Base-by-base conservation (phyloP, 2,797 vertebrate genomes). In the Coregonus ussuriensis region DNA sequence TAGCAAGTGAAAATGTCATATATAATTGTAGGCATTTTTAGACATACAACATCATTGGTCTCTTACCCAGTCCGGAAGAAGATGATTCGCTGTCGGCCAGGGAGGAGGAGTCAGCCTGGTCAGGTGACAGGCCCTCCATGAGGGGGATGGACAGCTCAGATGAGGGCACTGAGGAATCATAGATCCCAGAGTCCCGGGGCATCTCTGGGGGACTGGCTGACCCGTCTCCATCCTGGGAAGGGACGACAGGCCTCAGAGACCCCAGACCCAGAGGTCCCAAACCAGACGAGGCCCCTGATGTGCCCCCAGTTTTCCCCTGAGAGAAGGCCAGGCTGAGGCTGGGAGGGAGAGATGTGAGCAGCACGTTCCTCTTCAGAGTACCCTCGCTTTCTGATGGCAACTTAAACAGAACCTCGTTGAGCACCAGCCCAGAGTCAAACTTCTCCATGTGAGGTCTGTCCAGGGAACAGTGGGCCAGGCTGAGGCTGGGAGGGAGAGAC, bases 171-270 rank as follows among this genome's bases (percentile, higher is more conserved):
- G 98, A 99, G 0, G 97, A 98, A 85, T 99, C 98, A 0, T 99
- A 99, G 89, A 99, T 99, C 78, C 98, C 98, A 0, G 98, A 99
- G 93, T 99, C 98, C 47, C 97, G 94, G 13, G 97, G 97, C 93
- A 95, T 93, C 79, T 97, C 96, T 0, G 93, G 92, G 14, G 94
- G 91, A 75, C 93, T 88, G n/a, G 89, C 83, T 0, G 87, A 84
- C 75, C 93, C 95, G 9, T 94, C 93, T 11, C 56, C 56, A 59
- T 91, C 92, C 73, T 80, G 87, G 81, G 86, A 86, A 18, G n/a
- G 9, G 15, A 52, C 15, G 59, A 29, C 84, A 82, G 7, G 88
- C 82, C 77, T 86, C 81, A 3, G 89, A 84, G 54, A 59, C n/a
- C 56, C 6, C n/a, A 59, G 56, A 59, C 18, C 1, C 16, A 59